These are phyloP conservation scores for Enteromius mattozi DNA, from an alignment of 2,797 vertebrate species.

Conservation along the genomic window DNA sequence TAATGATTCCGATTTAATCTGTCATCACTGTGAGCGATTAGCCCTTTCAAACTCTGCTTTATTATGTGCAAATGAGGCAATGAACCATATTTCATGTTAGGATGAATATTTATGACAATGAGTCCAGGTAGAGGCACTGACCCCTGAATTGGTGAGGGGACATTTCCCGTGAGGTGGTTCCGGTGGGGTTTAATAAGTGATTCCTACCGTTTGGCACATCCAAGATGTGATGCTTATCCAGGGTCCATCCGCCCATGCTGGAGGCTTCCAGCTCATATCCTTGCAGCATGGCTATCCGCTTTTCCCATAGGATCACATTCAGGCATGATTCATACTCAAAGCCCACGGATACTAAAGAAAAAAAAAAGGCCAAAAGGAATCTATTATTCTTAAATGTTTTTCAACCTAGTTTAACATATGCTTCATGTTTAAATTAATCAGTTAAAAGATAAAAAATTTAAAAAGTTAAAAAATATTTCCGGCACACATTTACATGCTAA, in stretches of 20 bases:
- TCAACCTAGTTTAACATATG: background rate
- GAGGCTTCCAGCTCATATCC: slow-evolving; percentile 95
- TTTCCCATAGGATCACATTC: slow-evolving; percentile 96
- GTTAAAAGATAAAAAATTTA: background rate
- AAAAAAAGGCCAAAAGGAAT: background rate
- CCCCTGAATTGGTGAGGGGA: slow-evolving; percentile 34
- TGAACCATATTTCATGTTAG: slow-evolving; percentile 79
- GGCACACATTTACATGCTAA: background rate
- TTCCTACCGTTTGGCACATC: slow-evolving; percentile 93
- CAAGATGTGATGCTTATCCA: slow-evolving; percentile 94
- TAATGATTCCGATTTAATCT: slow-evolving; percentile 84
- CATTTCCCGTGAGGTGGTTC: background rate
- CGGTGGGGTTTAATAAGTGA: background rate
- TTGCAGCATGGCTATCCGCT: slow-evolving; percentile 90
- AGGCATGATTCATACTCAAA: slow-evolving; percentile 98
- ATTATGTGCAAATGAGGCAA: slow-evolving; percentile 81
- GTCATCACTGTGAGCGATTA: slow-evolving; percentile 86
- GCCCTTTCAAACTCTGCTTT: slow-evolving; percentile 83
- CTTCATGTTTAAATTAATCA: background rate
- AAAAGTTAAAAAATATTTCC: background rate
- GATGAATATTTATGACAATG: slow-evolving; percentile 52
- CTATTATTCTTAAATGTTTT: background rate
- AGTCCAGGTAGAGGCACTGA: slow-evolving; percentile 39
- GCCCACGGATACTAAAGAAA: slow-evolving; percentile 92
- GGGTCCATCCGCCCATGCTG: slow-evolving; percentile 94